Conservation (phyloP, 2,113 vertebrate genomes). For the Tetraodon nigroviridis region DNA sequence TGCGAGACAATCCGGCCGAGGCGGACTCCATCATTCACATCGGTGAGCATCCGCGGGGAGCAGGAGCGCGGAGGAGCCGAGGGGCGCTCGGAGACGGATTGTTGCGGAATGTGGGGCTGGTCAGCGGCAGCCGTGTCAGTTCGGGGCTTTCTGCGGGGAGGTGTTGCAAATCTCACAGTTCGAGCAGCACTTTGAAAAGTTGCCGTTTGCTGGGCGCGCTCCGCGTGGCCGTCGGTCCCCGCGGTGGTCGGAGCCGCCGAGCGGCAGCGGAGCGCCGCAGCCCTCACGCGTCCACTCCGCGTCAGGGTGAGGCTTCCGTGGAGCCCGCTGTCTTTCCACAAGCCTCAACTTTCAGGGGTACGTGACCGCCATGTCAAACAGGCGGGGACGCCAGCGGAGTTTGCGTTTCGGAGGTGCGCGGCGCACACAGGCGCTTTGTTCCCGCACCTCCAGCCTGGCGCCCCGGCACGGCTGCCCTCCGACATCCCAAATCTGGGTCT, state of each 20-base stretch:
- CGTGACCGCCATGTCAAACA: slow-evolving; percentile 72
- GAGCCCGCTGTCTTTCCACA: slow-evolving; percentile 50
- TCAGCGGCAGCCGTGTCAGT: too few species aligned
- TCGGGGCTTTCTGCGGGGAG: too few species aligned
- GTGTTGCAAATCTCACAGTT: slow-evolving; percentile 2
- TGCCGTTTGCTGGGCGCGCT: too few species aligned
- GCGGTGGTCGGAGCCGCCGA: too few species aligned
- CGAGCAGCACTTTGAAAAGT: slow-evolving; percentile 37
- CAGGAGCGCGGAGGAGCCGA: neutral
- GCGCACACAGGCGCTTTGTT: slow-evolving; percentile 67
- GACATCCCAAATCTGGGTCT: too few species aligned
- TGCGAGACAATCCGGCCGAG: slow-evolving; percentile 87
- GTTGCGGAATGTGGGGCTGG: too few species aligned
- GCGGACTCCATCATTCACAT: slow-evolving; percentile 99
- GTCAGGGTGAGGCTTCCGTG: slow-evolving; percentile 1
- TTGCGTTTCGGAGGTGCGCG: slow-evolving; percentile 57
- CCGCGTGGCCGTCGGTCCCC: too few species aligned
- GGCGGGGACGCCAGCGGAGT: slow-evolving; percentile 50
- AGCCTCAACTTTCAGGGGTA: slow-evolving; percentile 74
- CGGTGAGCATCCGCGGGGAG: slow-evolving; percentile 77
- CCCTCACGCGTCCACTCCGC: too few species aligned
- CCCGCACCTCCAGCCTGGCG: slow-evolving; percentile 45
- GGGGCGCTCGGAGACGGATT: too few species aligned
- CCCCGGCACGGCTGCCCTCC: neutral
- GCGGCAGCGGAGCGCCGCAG: too few species aligned